These are phyloP conservation scores for Salvelinus sp. DNA, from an alignment of 2,113 vertebrate species.

Conservation along the genomic window DNA sequence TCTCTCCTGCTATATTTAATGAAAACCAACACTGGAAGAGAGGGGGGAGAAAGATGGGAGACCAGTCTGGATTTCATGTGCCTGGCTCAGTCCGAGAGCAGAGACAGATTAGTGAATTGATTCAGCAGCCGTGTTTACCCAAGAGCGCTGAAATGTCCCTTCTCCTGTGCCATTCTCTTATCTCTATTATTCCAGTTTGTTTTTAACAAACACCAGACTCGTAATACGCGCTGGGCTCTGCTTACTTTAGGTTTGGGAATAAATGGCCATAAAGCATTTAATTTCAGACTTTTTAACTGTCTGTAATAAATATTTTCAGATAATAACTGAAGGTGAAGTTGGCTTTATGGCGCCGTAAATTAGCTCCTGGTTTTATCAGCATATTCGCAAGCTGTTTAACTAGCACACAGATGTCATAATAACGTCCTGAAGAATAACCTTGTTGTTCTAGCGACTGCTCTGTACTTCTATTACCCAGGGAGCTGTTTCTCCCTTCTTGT, in stretches of 20 bases:
- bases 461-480: slow-evolving; percentile 41
- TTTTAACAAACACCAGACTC: slow-evolving; percentile 58
- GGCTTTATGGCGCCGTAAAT: slow-evolving; percentile 60
- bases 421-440: slow-evolving; percentile 57
- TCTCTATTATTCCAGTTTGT: slow-evolving; percentile 64
- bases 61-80: slow-evolving; percentile 43
- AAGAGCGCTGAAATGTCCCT: slow-evolving; percentile 59
- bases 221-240: slow-evolving; percentile 46
- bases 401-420: slow-evolving; percentile 62
- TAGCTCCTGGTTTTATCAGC: slow-evolving; percentile 55
- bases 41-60: slow-evolving; percentile 9
- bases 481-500: slow-evolving; percentile 23
- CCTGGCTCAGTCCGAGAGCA: slow-evolving; percentile 46
- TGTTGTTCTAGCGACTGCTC: slow-evolving; percentile 51
- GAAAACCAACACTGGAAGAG: not conserved
- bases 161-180: slow-evolving; percentile 48
- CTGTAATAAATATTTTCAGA: slow-evolving; percentile 62
- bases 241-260: slow-evolving; percentile 56
- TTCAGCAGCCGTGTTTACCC: slow-evolving; percentile 55
- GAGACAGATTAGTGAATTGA: slow-evolving; percentile 50
- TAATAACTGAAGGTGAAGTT: slow-evolving; percentile 64
- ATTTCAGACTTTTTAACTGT: slow-evolving; percentile 63
- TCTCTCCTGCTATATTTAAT: too few species aligned
- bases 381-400: slow-evolving; percentile 61
- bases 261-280: slow-evolving; percentile 65